Evolutionary conservation across 2,113 vertebrate genomes (phyloP), one percentile per base, ranked within the genome.

Genomic region (Smithornis capensis): DNA sequence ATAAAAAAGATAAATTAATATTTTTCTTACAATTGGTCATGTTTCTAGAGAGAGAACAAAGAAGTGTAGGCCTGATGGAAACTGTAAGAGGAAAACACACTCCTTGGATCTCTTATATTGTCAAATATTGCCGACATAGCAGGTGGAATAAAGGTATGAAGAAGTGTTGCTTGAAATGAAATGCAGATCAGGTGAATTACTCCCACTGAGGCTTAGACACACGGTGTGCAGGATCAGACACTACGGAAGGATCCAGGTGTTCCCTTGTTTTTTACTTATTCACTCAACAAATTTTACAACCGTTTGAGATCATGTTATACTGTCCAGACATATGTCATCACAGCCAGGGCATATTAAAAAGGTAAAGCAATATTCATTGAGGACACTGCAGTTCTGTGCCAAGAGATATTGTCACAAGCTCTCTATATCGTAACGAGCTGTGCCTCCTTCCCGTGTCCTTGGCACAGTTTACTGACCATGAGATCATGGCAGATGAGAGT

Each of bases 401-500:
- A 97, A 93, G 47, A 88, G 68, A 78, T 83, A 92, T 14, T 96
- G 93, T 90, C 92, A 90, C 92, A 83, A 24, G 31, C 71, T 86
- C 94, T 80, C 82, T 47, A 21, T 52, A 90, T 47, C 8, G 0
- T 88, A 94, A 88, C 80, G 93, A 91, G 75, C 55, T 50, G 38
- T 86, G 60, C 85, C 90, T 95, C 87, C 70, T 75, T 63, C 28
- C 38, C 83, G 88, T 90, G 45, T 37, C 71, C 90, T 94, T 96
- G 96, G 94, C 92, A 95, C 9, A 0, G 37, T 52, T 86, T 83
- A 16, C 79, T 92, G 79, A 47, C 87, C 85, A 81, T 96, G 94
- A 97, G 90, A 83, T 97, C 85, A 97, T 81, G 93, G 88, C 93
- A 95, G 90, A 92, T 96, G 92, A 90, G 80, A 92, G 79, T 92